Conservation (phyloP, 2,797 vertebrate genomes). For the Coregonus ussuriensis region DNA sequence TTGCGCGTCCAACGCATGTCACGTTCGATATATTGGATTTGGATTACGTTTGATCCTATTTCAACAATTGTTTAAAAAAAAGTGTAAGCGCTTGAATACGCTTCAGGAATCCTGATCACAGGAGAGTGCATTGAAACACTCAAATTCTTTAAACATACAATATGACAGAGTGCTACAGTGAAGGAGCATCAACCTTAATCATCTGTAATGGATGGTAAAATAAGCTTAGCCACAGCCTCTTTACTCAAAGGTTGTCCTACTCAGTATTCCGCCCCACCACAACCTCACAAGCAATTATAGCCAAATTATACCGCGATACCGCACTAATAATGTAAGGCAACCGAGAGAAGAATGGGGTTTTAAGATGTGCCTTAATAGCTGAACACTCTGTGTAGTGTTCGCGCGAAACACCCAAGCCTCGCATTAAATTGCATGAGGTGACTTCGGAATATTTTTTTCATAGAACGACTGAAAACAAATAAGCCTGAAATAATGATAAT, state of each 20-base stretch:
- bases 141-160: conserved; percentile 34
- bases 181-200: conserved; percentile 57
- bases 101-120: conserved; percentile 33
- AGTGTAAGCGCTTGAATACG: conserved; percentile 34
- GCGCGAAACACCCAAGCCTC: conserved; percentile 29
- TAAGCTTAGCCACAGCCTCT: conserved; percentile 42
- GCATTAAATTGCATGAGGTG: conserved; percentile 46
- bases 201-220: conserved; percentile 56
- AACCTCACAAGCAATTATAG: conserved; percentile 44
- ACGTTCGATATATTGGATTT: conserved; percentile 46
- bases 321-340: conserved; percentile 23
- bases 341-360: conserved; percentile 3
- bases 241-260: conserved; percentile 33
- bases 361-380: not conserved
- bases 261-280: conserved; percentile 42
- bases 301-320: conserved; percentile 43
- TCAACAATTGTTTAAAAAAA: conserved; percentile 51
- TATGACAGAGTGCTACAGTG: conserved; percentile 34
- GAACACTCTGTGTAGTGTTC: conserved; percentile 19
- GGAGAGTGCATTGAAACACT: conserved; percentile 8
- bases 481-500: conserved; percentile 45
- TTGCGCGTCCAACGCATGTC: conserved; percentile 36
- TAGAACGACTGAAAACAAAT: conserved; percentile 31
- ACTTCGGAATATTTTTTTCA: conserved; percentile 13
- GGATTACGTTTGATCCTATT: conserved; percentile 54